phyloP scores from a whole-genome alignment of 2,113 vertebrate genomes.

The Plestiodon gilberti region DNA sequence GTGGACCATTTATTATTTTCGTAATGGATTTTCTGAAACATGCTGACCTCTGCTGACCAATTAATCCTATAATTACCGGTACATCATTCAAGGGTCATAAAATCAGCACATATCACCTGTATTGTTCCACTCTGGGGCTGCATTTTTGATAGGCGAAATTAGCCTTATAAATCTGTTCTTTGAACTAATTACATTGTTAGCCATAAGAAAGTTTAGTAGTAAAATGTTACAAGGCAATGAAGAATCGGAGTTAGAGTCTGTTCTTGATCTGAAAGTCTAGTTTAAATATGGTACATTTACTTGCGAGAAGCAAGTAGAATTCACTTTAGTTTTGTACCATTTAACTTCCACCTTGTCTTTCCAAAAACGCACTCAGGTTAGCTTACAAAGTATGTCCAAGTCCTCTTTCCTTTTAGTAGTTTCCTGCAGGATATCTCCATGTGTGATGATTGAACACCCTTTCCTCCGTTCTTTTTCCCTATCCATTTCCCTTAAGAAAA shows the following conservation, averaged over 20 bases:
- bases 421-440: background rate
- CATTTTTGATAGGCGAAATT: background rate
- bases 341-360: background rate
- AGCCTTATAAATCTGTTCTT: slow-evolving; percentile 42
- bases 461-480: no score
- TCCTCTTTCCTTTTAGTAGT: background rate
- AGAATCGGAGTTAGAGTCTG: background rate
- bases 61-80: background rate
- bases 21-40: background rate
- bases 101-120: background rate
- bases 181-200: slow-evolving; percentile 39
- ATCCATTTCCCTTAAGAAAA: no score
- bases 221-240: slow-evolving; percentile 10
- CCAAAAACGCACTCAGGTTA: background rate
- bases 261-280: background rate
- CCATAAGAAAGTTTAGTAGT: slow-evolving; percentile 23
- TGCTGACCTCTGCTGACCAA: background rate
- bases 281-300: background rate
- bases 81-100: background rate
- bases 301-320: background rate
- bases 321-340: background rate
- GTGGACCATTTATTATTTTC: background rate
- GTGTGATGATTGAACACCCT: background rate
- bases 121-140: background rate
- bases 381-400: background rate